Conservation (phyloP, 2,888 invertebrate species). For the Heliothis peltigera region DNA sequence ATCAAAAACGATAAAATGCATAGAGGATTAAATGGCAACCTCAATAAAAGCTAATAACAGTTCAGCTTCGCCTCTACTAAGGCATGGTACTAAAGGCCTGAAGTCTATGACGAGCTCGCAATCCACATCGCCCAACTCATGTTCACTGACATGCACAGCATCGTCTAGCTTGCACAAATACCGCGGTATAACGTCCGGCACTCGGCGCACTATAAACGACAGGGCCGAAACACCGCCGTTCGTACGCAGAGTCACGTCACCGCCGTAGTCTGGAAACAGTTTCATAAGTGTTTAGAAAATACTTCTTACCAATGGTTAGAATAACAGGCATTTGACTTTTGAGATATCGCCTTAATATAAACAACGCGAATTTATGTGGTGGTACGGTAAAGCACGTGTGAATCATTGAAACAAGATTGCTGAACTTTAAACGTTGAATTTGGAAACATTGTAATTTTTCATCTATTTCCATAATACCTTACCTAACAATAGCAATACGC, state of each 20-base stretch:
- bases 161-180: constrained; percentile 93
- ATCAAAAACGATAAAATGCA: not conserved
- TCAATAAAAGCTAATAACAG: constrained; percentile 93
- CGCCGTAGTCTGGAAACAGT: constrained; percentile 91
- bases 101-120: constrained; percentile 93
- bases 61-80: constrained; percentile 92
- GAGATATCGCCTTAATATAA: constrained; percentile 39
- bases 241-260: constrained; percentile 94
- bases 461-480: constrained; percentile 40
- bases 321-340: constrained; percentile 25
- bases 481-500: constrained; percentile 92
- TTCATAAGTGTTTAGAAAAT: constrained; percentile 19
- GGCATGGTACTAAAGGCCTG: constrained; percentile 90
- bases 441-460: constrained; percentile 9
- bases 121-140: constrained; percentile 96
- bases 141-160: constrained; percentile 94
- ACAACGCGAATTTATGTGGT: constrained; percentile 36
- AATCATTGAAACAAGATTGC: constrained; percentile 41
- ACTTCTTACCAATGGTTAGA: constrained; percentile 20
- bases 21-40: constrained; percentile 65
- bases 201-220: constrained; percentile 95
- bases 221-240: constrained; percentile 95
- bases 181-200: constrained; percentile 94
- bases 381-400: constrained; percentile 18
- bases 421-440: constrained; percentile 18